A percentile compares a stretch with the other conserved stretches of the same genome.
Evolutionary conservation across 2,797 vertebrate genomes (phyloP).

Genomic region (Vireo griseus): DNA sequence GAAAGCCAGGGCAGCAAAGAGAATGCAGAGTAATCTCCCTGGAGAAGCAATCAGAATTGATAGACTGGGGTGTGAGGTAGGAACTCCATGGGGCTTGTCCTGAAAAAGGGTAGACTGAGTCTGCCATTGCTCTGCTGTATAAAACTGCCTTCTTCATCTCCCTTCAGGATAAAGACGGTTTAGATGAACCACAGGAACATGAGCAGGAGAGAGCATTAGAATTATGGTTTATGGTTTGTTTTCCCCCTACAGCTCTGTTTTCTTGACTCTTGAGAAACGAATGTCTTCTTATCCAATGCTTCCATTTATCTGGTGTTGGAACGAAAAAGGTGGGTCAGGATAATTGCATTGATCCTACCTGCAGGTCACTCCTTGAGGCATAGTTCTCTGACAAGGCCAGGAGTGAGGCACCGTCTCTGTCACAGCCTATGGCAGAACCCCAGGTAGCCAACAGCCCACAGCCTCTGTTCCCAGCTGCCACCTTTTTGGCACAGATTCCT

Average conservation of each 20-base stretch:
- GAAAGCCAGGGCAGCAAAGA: neutral
- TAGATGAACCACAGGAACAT: neutral
- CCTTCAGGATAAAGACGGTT: neutral
- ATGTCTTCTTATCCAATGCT: neutral
- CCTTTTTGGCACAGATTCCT: neutral
- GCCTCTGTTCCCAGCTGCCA: neutral
- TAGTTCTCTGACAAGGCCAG: neutral
- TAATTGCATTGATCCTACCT: neutral
- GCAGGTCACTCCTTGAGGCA: rapidly evolving
- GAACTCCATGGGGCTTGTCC: rapidly evolving
- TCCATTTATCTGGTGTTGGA: neutral
- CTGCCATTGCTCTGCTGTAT: neutral
- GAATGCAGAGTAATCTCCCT: neutral
- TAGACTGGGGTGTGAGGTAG: neutral
- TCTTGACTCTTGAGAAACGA: neutral
- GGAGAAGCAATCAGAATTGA: neutral
- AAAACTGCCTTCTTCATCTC: neutral
- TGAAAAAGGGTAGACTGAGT: neutral
- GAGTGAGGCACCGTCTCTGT: rapidly evolving
- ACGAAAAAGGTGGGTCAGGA: neutral
- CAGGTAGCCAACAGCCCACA: neutral
- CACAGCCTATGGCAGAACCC: rapidly evolving
- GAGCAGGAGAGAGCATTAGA: neutral
- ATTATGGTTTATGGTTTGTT: neutral
- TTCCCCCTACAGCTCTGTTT: neutral